Base-by-base conservation (phyloP, 2,113 vertebrate genomes). In the Seriola aureovittata region DNA sequence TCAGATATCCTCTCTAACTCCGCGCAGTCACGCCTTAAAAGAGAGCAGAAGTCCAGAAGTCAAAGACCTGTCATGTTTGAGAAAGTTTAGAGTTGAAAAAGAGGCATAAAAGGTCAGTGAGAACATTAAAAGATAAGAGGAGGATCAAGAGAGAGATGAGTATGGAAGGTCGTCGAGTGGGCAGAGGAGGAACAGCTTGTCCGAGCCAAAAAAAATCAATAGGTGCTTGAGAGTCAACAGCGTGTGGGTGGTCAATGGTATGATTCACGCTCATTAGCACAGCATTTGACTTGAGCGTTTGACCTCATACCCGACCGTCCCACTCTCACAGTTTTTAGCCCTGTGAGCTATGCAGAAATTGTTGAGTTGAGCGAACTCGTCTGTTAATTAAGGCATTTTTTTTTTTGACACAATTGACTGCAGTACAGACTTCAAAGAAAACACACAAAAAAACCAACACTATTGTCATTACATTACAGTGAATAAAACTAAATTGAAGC, bases 231-330 rank as follows among this genome's bases (percentile, higher is more conserved):
- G 79, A 87, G 83, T 87, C 79, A 85, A 85, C 72, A 80, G 80
- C 38, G 46, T 12, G 89, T 82, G 85, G 88, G 90, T 60, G 78
- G 84, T 77, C 81, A 85, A 34, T 55, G 78, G 80, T 82, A 55
- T 50, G 82, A 91, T 81, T 87, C 85, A 83, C 68, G 83, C 86
- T 93, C 88, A 92, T 92, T 92, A 93, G 90, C 85, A 32, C 64
- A 52, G 67, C 55, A 25, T 79, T 92, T 90, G 90, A 89, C 88
- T 85, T 1, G 8, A 85, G 75, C 16, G 78, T 72, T 82, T 89
- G 87, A 90, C 89, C 89, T 90, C 48, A 4, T 21, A 4, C 50
- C 44, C 55, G 3, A 29, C 32, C 71, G 9, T 36, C 81, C 82
- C 70, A 74, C 80, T 74, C 76, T 32, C 57, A 3, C 44, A 73